These are phyloP conservation scores for Biston betularia DNA, from an alignment of 2,888 invertebrate species.

Conservation along the genomic window DNA sequence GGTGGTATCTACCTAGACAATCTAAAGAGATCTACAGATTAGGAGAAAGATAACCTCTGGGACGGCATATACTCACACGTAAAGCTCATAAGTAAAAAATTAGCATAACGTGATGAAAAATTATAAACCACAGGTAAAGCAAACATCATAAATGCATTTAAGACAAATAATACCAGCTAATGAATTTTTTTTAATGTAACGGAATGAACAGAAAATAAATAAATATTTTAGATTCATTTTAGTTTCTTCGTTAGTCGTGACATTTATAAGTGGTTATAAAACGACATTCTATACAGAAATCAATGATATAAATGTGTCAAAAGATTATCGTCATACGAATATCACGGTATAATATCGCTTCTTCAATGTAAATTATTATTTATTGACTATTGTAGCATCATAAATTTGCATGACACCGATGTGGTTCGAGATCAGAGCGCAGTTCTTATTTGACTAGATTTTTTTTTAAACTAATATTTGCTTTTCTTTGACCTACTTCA, in stretches of 20 bases:
- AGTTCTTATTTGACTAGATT: background rate
- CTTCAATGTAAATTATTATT: constrained; percentile 6
- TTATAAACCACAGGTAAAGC: too few species aligned
- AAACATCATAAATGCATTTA: too few species aligned
- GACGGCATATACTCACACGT: too few species aligned
- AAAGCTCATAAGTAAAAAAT: too few species aligned
- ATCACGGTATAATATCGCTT: background rate
- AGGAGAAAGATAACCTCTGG: too few species aligned
- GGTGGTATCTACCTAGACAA: too few species aligned
- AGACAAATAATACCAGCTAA: background rate
- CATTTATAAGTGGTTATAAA: constrained; percentile 11
- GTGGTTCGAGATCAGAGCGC: background rate
- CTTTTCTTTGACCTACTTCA: too few species aligned
- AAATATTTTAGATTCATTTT: constrained; percentile 4
- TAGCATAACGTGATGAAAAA: too few species aligned
- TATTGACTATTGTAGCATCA: background rate
- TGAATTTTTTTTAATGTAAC: background rate
- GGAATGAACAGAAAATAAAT: background rate
- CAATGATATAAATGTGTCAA: background rate
- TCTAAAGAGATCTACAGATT: too few species aligned
- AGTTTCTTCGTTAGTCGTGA: background rate
- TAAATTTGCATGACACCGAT: background rate
- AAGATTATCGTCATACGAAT: background rate
- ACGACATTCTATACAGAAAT: constrained; percentile 11
- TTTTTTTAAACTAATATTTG: background rate